Evolutionary conservation across 2,113 vertebrate genomes (phyloP).

Genomic region (Pimephales promelas): DNA sequence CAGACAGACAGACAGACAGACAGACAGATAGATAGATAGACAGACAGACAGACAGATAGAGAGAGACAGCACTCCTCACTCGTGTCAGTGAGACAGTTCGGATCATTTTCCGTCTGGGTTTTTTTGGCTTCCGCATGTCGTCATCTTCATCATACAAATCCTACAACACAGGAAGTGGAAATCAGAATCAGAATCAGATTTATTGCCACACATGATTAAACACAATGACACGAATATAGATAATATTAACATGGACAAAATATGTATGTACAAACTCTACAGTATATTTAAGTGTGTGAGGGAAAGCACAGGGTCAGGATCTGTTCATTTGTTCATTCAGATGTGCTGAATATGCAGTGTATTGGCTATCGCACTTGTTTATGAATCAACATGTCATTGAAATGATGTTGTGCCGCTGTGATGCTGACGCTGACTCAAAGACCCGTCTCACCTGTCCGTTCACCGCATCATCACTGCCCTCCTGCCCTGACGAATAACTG

Average conservation of each 20-base stretch:
- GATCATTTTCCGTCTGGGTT: slow-evolving; percentile 78
- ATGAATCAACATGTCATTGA: not conserved
- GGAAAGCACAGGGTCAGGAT: not conserved
- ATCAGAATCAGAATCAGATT: not conserved
- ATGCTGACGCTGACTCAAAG: no score
- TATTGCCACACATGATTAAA: not conserved
- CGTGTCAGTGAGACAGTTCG: slow-evolving; percentile 80
- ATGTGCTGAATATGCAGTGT: not conserved
- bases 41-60: not conserved
- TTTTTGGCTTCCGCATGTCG: slow-evolving; percentile 80
- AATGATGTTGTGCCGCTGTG: no score
- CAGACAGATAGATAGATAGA: not conserved
- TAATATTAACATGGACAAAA: no score
- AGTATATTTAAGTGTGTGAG: not conserved
- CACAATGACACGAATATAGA: not conserved
- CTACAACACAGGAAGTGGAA: slow-evolving; percentile 57
- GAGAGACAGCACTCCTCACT: slow-evolving; percentile 58
- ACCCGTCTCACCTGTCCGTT: slow-evolving; percentile 70
- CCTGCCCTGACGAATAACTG: slow-evolving; percentile 81
- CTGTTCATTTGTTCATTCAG: no score
- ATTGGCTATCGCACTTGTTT: not conserved
- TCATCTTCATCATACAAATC: slow-evolving; percentile 83
- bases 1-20: not conserved
- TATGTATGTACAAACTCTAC: not conserved
- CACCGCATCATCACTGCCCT: slow-evolving; percentile 79